phyloP scores from a whole-genome alignment of 2,113 vertebrate species.

The Uria lomvia region DNA sequence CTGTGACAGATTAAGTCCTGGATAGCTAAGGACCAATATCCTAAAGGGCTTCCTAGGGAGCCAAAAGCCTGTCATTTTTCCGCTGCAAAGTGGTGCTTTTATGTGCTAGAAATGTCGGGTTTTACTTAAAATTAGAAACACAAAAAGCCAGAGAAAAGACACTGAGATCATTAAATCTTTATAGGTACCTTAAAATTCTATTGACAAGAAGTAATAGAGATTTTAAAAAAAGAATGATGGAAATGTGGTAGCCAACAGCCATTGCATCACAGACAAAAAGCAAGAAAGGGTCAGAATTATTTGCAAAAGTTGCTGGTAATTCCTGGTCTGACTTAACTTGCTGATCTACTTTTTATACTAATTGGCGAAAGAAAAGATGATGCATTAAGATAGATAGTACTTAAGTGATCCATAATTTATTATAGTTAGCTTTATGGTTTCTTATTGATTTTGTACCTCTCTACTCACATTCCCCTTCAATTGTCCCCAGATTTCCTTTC shows the following conservation, averaged over 20 bases:
- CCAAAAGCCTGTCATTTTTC: neutral
- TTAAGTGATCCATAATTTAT: neutral
- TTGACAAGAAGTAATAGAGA: neutral
- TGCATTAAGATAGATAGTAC: neutral
- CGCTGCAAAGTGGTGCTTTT: neutral
- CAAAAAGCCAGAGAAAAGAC: neutral
- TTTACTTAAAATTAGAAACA: neutral
- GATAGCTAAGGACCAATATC: neutral
- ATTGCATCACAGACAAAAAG: neutral
- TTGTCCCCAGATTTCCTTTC: neutral
- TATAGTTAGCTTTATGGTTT: neutral
- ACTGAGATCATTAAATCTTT: neutral
- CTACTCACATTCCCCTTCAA: neutral
- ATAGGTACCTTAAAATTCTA: neutral
- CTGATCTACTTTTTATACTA: neutral
- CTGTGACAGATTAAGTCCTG: neutral
- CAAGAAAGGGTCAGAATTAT: neutral
- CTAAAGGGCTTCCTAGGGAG: neutral
- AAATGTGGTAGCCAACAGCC: neutral
- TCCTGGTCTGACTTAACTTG: neutral
- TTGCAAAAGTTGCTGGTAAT: neutral
- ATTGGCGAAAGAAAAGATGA: neutral
- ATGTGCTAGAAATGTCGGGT: neutral
- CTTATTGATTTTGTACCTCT: neutral
- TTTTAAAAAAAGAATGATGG: neutral